Evolutionary conservation across 2,888 invertebrate species (phyloP), one percentile per base, ranked within the genome.

Genomic region (Nipponacmea schrenckii): DNA sequence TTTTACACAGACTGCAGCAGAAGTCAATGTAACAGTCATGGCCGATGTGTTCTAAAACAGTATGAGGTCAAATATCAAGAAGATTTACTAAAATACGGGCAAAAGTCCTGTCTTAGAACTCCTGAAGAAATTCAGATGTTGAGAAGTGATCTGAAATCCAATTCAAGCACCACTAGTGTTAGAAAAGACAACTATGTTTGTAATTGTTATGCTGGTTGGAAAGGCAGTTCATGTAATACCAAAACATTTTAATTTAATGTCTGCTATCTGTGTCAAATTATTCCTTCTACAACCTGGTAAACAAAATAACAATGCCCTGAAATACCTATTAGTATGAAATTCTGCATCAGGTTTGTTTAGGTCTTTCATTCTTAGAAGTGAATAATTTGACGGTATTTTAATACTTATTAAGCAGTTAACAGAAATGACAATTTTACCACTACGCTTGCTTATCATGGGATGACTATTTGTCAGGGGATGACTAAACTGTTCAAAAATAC

Each of bases 41-140:
- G 82, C n/a, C 75, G 79, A 12, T 82, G 82, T 56, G 73, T 80
- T 14, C 73, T 73, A 26, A 75, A 74, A 56, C 67, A 77, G 26
- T 70, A 71, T 27, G 79, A 79, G 65, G 24, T 66, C 4, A 20
- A 44, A n/a, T 72, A 67, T 2, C 78, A 78, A 67, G 44, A 68
- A 4, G 62, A 74, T 24, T 72, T 75, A 0, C 7, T 27, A 12
- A 44, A 63, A 14, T 69, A 70, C 27, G 63, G 71, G 15, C 46
- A 46, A 12, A 20, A 39, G 0, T 62, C 69, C 0, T 78, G 78
- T 46, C 39, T 46, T 1, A 50, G 71, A 5, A 48, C 65, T n/a
- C 31, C 45, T 17, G 56, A 70, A 24, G 62, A 67, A 17, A 56
- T 46, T 14, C 24, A 70, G 48, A 10, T 24, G 7, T 65, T 39